Conservation (phyloP, 2,797 vertebrate species). For the Anisognathus igniventris region DNA sequence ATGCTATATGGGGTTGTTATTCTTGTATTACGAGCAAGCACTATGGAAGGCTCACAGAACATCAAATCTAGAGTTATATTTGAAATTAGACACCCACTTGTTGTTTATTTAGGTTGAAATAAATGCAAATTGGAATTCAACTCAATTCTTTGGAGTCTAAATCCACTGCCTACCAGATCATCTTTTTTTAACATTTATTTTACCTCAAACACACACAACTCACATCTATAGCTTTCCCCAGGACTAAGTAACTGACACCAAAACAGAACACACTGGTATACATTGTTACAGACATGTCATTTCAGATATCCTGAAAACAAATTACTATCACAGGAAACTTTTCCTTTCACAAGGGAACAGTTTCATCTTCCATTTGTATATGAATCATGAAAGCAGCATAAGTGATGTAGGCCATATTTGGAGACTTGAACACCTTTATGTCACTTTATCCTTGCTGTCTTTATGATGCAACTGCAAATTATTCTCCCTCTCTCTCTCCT, state of each 20-base stretch:
- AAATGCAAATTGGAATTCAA: background rate
- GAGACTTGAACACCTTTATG: background rate
- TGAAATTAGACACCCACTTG: background rate
- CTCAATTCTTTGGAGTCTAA: background rate
- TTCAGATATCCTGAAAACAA: slow-evolving; percentile 25
- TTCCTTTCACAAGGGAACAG: background rate
- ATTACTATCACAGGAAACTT: background rate
- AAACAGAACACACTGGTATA: background rate
- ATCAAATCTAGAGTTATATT: background rate
- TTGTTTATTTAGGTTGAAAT: background rate
- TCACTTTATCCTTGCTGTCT: background rate
- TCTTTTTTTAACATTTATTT: background rate
- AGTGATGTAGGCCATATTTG: background rate
- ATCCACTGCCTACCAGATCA: background rate
- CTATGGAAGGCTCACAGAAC: background rate
- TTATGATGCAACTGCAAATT: background rate
- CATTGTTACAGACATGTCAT: background rate
- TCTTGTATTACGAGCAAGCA: background rate
- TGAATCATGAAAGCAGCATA: background rate
- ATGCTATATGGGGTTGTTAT: background rate
- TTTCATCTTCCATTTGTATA: slow-evolving; percentile 25
- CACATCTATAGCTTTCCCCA: background rate
- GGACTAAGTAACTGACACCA: background rate
- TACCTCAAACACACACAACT: background rate
- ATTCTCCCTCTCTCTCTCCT: background rate